These are phyloP conservation scores for Cottoperca gobio DNA, from an alignment of 2,797 vertebrate species.

Conservation along the genomic window DNA sequence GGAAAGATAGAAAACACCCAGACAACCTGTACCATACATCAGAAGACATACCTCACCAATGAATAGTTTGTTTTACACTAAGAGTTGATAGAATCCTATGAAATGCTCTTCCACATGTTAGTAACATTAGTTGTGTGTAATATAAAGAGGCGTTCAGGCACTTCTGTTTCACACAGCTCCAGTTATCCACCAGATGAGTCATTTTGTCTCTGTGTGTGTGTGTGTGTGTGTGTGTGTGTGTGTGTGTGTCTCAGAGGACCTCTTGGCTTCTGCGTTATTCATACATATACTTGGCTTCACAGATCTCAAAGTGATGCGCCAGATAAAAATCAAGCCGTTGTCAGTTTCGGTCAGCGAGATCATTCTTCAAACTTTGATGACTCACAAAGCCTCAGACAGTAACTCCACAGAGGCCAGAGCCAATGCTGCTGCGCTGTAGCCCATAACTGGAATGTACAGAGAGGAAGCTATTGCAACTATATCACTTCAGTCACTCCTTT, in stretches of 20 bases:
- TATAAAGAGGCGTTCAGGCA: not conserved
- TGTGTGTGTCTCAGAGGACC: slow-evolving; percentile 20
- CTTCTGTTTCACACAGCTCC: not conserved
- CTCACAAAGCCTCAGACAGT: not conserved
- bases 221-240: too few species aligned
- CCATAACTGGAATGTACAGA: not conserved
- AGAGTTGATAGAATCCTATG: not conserved
- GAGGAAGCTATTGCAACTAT: not conserved
- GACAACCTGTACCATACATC: not conserved
- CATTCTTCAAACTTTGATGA: not conserved
- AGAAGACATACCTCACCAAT: not conserved
- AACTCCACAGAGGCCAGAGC: not conserved
- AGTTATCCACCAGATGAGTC: not conserved
- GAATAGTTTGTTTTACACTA: not conserved
- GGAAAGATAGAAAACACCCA: not conserved
- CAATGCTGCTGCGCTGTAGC: not conserved
- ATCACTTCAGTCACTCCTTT: too few species aligned
- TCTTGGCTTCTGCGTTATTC: not conserved
- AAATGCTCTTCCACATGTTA: not conserved
- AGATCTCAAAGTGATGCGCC: not conserved
- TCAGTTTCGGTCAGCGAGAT: not conserved
- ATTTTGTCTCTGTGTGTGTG: too few species aligned
- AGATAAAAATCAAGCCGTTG: not conserved
- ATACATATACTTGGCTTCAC: not conserved
- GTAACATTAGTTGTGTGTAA: not conserved